These are phyloP conservation scores for Drosophila mauritiana DNA, from an alignment of 1,140 invertebrate genomes.

Conservation along the genomic window DNA sequence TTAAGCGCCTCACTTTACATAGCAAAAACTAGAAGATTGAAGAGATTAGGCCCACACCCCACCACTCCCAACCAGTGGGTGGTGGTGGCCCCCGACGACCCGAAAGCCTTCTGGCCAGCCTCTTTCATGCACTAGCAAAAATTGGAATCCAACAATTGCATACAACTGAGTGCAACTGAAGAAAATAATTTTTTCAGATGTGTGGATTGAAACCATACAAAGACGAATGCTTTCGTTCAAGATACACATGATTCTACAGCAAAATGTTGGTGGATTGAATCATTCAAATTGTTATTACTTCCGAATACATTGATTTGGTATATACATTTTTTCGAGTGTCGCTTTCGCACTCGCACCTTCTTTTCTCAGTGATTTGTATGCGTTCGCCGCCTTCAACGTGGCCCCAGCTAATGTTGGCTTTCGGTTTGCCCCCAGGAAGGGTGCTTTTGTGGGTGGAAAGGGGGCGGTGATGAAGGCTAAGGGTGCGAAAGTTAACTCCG, in stretches of 20 bases:
- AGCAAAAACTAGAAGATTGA: constrained; percentile 77
- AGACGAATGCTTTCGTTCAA: no score
- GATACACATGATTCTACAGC: no score
- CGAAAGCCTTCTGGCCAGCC: constrained; percentile 5
- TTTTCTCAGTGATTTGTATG: constrained; percentile 70
- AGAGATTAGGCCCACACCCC: constrained; percentile 56
- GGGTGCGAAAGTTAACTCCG: constrained; percentile 50
- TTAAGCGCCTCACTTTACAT: constrained; percentile 74
- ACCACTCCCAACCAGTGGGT: neutral
- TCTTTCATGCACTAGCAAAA: constrained; percentile 1
- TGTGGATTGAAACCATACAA: no score
- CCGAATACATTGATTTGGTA: neutral
- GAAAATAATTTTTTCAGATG: no score
- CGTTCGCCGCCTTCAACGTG: constrained; percentile 59
- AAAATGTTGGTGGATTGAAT: no score
- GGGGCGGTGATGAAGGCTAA: neutral
- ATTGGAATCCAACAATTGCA: neutral
- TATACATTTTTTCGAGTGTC: constrained; percentile 3
- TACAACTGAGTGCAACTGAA: neutral
- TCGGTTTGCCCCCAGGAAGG: constrained; percentile 28
- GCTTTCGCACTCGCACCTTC: constrained; percentile 30
- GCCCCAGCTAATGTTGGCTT: constrained; percentile 59
- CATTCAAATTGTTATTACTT: neutral
- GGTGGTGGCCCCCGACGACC: constrained; percentile 11
- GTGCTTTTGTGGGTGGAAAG: neutral